Conservation (phyloP, 1,140 invertebrate species). For the Drosophila leontia region DNA sequence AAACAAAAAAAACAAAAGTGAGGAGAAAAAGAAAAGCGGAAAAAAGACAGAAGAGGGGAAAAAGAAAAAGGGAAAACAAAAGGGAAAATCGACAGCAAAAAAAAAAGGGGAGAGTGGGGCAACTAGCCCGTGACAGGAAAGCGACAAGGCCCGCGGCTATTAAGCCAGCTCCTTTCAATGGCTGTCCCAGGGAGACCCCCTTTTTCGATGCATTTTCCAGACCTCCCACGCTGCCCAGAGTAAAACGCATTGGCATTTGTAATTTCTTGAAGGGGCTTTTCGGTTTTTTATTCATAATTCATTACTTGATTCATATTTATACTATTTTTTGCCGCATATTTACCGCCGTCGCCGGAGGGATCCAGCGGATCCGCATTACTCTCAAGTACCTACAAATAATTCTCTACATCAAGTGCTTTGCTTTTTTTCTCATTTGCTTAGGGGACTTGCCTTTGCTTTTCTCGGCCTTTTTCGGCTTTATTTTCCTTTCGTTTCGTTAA, state of each 20-base stretch:
- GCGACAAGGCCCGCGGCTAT: constrained; percentile 25
- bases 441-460: constrained; percentile 11
- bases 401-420: constrained; percentile 64
- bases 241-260: constrained; percentile 2
- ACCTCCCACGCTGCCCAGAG: background rate
- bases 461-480: background rate
- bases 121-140: constrained; percentile 33
- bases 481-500: constrained; percentile 41
- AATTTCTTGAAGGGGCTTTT: constrained; percentile 55
- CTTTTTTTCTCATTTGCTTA: constrained; percentile 9
- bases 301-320: constrained; percentile 72
- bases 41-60: background rate
- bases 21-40: constrained; percentile 10
- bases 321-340: constrained; percentile 43
- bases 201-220: constrained; percentile 4
- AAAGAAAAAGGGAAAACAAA: constrained; percentile 16
- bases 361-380: constrained; percentile 16
- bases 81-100: constrained; percentile 20
- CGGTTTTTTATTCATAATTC: constrained; percentile 59
- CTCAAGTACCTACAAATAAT: constrained; percentile 57
- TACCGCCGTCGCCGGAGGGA: constrained; percentile 1
- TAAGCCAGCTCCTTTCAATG: constrained; percentile 18
- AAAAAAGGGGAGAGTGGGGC: constrained; percentile 15
- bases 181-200: background rate
- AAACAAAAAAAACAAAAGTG: background rate